Evolutionary conservation across 2,797 vertebrate species (phyloP), one percentile per base, ranked within the genome.

Genomic region (Dermochelys coriacea): DNA sequence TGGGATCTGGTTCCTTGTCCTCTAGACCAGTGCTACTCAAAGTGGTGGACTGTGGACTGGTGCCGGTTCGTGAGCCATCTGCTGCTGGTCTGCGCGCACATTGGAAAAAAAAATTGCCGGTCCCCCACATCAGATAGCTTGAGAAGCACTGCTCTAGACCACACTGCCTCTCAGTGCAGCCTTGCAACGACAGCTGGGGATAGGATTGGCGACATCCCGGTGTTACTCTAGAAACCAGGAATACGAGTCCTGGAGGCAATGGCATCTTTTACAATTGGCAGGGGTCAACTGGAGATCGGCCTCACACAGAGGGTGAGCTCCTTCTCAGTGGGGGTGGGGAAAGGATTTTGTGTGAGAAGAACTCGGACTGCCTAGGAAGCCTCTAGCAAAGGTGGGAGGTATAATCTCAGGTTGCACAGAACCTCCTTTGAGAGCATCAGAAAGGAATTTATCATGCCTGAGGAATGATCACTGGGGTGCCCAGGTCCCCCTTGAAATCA

Each of bases 221-320:
- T 94, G 91, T 94, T 89, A 85, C 86, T 96, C 88, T 89, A 88
- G 84, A 96, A 97, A 97, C 93, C 91, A 95, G 96, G 94, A 95
- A 93, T 97, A 96, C 96, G 95, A 94, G 92, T 97, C 96, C 94
- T 93, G 94, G 96, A 97, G 93, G 91, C 61, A 64, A n/a, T 64
- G 34, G 16, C 94, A 95, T 97, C 89, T 94, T 95, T 96, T 95
- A 89, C 94, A 97, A 97, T 93, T 97, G 96, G 91, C 94, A 96
- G 84, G 94, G 95, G 92, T 95, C 90, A 89, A 64, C 87, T 86
- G 89, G 94, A 95, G 95, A 86, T 91, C 90, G 89, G 90, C 97
- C 94, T 91, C 86, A 91, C 96, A 96, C 92, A 95, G 95, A 93
- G 88, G 87, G 68, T 91, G 91, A 95, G 86, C 87, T 85, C 82